Evolutionary conservation across 2,888 invertebrate genomes (phyloP).

Genomic region (Electrophaes corylata): DNA sequence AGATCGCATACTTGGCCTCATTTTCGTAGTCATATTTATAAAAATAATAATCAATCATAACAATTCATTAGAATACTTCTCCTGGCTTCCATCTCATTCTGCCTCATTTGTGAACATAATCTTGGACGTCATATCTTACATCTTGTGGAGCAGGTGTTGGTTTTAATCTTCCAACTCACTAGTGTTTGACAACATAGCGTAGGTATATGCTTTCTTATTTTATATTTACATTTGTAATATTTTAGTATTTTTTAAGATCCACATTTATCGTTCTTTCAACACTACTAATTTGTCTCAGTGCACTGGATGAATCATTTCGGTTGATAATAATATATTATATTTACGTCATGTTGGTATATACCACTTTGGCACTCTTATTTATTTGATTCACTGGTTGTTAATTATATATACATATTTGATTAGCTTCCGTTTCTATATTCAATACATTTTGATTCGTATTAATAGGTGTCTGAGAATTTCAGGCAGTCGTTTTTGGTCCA

Average conservation of each 20-base stretch:
- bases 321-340: constrained; percentile 36
- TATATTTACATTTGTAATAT: neutral
- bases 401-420: constrained; percentile 64
- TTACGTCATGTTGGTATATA: constrained; percentile 54
- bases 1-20: constrained; percentile 74
- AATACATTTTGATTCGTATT: constrained; percentile 51
- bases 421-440: constrained; percentile 60
- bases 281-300: neutral
- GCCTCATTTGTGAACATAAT: constrained; percentile 56
- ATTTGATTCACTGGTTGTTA: constrained; percentile 53
- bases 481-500: constrained; percentile 41
- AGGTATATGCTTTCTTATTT: constrained; percentile 14
- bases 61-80: constrained; percentile 49
- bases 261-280: constrained; percentile 7
- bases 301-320: constrained; percentile 21
- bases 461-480: constrained; percentile 52
- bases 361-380: constrained; percentile 56
- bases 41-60: constrained; percentile 74
- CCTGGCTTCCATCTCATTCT: constrained; percentile 47
- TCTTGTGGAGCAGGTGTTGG: constrained; percentile 49
- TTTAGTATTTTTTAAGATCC: neutral
- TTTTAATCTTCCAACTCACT: constrained; percentile 28
- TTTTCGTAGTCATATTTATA: constrained; percentile 69
- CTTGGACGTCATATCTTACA: constrained; percentile 48
- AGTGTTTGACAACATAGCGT: constrained; percentile 3